Evolutionary conservation across 2,113 vertebrate genomes (phyloP).

Genomic region (Channa maculata): DNA sequence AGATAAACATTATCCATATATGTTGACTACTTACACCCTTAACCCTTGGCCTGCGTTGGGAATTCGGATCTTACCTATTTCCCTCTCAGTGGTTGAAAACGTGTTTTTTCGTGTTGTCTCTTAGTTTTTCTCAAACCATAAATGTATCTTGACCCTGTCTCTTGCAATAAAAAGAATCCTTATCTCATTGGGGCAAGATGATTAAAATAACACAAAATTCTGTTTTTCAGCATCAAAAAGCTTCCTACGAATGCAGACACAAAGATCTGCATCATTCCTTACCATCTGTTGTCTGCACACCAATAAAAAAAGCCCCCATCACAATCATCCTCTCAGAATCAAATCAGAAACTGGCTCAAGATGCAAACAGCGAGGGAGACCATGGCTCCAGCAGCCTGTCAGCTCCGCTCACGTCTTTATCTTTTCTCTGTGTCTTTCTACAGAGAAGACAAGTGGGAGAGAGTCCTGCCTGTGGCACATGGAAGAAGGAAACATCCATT

Average conservation of each 20-base stretch:
- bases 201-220: slow-evolving; percentile 54
- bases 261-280: slow-evolving; percentile 49
- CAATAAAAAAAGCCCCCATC: slow-evolving; percentile 36
- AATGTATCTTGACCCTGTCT: slow-evolving; percentile 40
- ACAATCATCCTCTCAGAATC: slow-evolving; percentile 69
- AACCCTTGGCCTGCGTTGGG: slow-evolving; percentile 20
- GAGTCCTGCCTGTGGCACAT: slow-evolving; percentile 63
- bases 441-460: slow-evolving; percentile 66
- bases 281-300: slow-evolving; percentile 36
- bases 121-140: slow-evolving; percentile 11
- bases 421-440: slow-evolving; percentile 65
- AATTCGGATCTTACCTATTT: slow-evolving; percentile 10
- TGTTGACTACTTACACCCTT: not conserved
- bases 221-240: slow-evolving; percentile 40
- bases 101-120: slow-evolving; percentile 31
- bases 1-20: slow-evolving; percentile 18
- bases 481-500: slow-evolving; percentile 77
- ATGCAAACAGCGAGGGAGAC: slow-evolving; percentile 64
- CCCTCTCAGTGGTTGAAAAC: slow-evolving; percentile 8
- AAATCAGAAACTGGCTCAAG: slow-evolving; percentile 67
- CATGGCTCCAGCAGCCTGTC: slow-evolving; percentile 68
- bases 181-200: slow-evolving; percentile 27
- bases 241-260: slow-evolving; percentile 31
- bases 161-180: slow-evolving; percentile 18
- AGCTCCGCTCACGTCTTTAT: slow-evolving; percentile 77